Evolutionary conservation across 2,113 vertebrate genomes (phyloP).

Genomic region (Perca flavescens): DNA sequence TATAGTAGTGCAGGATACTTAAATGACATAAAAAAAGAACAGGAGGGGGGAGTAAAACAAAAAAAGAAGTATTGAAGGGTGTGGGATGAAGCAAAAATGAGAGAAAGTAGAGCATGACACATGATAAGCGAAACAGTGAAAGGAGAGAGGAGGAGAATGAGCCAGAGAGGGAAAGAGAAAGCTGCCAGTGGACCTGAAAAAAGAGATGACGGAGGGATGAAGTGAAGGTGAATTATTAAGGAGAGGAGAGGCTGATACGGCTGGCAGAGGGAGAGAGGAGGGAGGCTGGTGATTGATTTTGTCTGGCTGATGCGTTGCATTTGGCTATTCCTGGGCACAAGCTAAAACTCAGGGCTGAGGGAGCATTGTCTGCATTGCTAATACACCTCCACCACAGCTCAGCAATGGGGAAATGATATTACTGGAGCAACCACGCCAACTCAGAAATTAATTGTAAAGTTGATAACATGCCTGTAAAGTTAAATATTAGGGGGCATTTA

Average conservation of each 20-base stretch:
- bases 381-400: slow-evolving; percentile 29
- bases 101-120: slow-evolving; percentile 18
- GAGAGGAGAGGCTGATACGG: slow-evolving; percentile 19
- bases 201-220: slow-evolving; percentile 34
- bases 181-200: slow-evolving; percentile 40
- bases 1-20: not conserved
- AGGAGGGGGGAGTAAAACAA: not conserved
- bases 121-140: not conserved
- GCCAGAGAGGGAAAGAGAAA: slow-evolving; percentile 18
- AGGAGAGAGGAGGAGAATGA: not conserved
- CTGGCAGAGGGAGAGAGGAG: slow-evolving; percentile 15
- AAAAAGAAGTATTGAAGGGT: not conserved
- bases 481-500: not conserved
- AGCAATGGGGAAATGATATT: not conserved
- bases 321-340: slow-evolving; percentile 53
- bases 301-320: slow-evolving; percentile 17
- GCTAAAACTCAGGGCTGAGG: slow-evolving; percentile 33
- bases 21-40: slow-evolving; percentile 2
- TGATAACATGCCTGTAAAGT: not conserved
- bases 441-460: not conserved
- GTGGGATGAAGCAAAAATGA: not conserved
- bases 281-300: slow-evolving; percentile 67
- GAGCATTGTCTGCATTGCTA: slow-evolving; percentile 37
- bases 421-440: not conserved
- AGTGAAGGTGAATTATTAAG: slow-evolving; percentile 70